Conservation (phyloP, 2,888 invertebrate species). For the Drosophila mulleri region DNA sequence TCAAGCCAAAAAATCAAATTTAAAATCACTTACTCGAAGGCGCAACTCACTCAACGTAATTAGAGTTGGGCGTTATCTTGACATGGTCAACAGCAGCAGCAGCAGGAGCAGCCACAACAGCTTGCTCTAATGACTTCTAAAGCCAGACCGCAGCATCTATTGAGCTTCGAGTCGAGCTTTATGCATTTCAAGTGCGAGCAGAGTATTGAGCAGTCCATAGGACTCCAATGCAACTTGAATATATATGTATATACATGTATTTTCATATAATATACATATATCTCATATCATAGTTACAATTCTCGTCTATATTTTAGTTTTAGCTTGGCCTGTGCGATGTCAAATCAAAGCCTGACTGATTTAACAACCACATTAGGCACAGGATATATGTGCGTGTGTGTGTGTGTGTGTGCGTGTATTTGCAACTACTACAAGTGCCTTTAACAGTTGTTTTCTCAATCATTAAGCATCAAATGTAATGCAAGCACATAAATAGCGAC, state of each 20-base stretch:
- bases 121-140: neutral
- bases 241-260: too few species aligned
- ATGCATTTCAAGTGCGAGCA: neutral
- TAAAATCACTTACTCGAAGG: constrained; percentile 17
- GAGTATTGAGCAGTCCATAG: neutral
- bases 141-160: neutral
- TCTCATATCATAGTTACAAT: too few species aligned
- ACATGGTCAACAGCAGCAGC: neutral
- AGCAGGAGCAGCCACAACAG: neutral
- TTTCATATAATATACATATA: neutral
- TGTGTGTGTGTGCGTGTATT: neutral
- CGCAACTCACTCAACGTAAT: constrained; percentile 1
- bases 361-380: constrained; percentile 3
- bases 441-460: constrained; percentile 63
- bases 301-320: too few species aligned
- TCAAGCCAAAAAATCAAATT: constrained; percentile 45
- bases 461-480: constrained; percentile 69
- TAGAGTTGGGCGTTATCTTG: constrained; percentile 7
- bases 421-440: constrained; percentile 23
- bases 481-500: constrained; percentile 45
- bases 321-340: neutral
- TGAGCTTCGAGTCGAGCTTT: neutral
- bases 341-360: constrained; percentile 1
- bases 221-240: neutral
- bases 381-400: neutral